Evolutionary conservation across 2,888 invertebrate genomes (phyloP).

Genomic region (Leptopilina syphax): DNA sequence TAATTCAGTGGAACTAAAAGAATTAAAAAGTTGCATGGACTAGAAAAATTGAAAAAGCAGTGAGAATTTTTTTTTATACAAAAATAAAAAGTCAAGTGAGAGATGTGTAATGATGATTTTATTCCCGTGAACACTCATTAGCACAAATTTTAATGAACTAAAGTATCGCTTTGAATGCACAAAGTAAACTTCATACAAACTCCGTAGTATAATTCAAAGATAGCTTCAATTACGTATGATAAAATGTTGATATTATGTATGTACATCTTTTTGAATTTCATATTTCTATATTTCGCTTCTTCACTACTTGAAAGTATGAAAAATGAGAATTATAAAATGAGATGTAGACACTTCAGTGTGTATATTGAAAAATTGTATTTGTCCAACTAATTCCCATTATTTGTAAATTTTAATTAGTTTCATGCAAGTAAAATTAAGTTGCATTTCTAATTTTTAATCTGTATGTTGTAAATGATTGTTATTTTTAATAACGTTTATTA

Average conservation of each 20-base stretch:
- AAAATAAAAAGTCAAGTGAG: not conserved
- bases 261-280: not conserved
- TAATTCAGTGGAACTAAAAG: not conserved
- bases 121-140: slow-evolving; percentile 7
- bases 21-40: not conserved
- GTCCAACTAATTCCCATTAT: too few relatives aligned
- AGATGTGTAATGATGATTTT: not conserved
- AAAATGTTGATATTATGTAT: slow-evolving; percentile 8
- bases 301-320: not conserved
- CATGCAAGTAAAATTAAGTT: too few relatives aligned
- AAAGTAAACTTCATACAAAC: not conserved
- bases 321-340: too few relatives aligned
- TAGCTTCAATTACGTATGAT: slow-evolving; percentile 9
- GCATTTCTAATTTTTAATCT: too few relatives aligned
- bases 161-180: slow-evolving; percentile 4
- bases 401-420: too few relatives aligned
- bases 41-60: not conserved
- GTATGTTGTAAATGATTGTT: too few relatives aligned
- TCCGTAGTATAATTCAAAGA: slow-evolving; percentile 3
- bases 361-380: too few relatives aligned
- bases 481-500: too few relatives aligned
- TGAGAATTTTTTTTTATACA: not conserved
- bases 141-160: slow-evolving; percentile 25
- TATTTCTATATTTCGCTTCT: not conserved
- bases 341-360: too few relatives aligned